These are phyloP conservation scores for Paradisaea rubra DNA, from an alignment of 2,113 vertebrate species.

Conservation along the genomic window DNA sequence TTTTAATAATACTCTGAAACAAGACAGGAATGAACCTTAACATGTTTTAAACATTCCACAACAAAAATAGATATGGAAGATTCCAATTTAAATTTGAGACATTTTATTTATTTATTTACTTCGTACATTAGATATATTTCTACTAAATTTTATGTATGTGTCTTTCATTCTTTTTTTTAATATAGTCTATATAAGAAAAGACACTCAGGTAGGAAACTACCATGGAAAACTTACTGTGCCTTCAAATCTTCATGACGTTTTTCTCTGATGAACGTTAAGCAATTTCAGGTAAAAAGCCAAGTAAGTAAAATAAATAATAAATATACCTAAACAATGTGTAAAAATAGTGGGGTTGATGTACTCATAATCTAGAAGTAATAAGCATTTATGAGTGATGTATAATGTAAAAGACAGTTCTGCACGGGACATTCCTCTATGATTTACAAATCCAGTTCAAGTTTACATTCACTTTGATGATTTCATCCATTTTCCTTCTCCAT, in stretches of 20 bases:
- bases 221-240: not conserved
- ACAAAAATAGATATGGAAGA: not conserved
- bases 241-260: not conserved
- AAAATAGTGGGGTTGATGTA: not conserved
- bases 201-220: not conserved
- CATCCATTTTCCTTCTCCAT: not conserved
- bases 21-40: not conserved
- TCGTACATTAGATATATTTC: not conserved
- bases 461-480: not conserved
- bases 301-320: not conserved
- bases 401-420: not conserved
- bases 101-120: not conserved
- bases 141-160: not conserved
- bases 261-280: not conserved
- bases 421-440: not conserved
- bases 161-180: not conserved
- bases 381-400: not conserved
- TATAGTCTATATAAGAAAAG: not conserved
- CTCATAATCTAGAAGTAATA: not conserved
- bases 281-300: not conserved
- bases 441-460: conserved; percentile 4
- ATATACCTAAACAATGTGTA: not conserved
- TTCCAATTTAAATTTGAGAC: not conserved
- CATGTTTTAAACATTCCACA: not conserved
- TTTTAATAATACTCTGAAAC: not conserved